Evolutionary conservation across 1,140 invertebrate species (phyloP).

Genomic region (Chlorops oryzae): DNA sequence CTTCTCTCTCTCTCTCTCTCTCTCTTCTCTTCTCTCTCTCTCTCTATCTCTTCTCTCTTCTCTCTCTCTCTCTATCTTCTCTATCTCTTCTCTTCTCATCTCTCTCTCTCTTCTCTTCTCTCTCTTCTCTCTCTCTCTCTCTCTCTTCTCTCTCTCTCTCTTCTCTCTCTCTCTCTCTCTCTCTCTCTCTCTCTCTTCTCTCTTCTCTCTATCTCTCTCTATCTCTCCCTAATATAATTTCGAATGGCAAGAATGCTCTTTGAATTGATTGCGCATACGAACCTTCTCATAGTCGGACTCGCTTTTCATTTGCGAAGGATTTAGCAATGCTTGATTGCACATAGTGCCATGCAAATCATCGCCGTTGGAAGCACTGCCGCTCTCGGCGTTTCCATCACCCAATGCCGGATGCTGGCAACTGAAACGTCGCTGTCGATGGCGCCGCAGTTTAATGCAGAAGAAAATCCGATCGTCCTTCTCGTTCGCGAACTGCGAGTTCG

Average conservation of each 20-base stretch:
- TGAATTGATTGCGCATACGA: constrained; percentile 13
- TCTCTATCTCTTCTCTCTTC: neutral
- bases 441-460: constrained; percentile 43
- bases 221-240: neutral
- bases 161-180: neutral
- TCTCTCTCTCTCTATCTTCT: neutral
- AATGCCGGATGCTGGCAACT: constrained; percentile 31
- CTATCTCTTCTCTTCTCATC: neutral
- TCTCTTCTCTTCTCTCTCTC: neutral
- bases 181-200: neutral
- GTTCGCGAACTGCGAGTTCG: neutral
- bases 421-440: constrained; percentile 37
- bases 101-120: neutral
- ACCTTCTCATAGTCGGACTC: constrained; percentile 47
- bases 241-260: too few species aligned
- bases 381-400: constrained; percentile 28
- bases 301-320: constrained; percentile 40
- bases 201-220: neutral
- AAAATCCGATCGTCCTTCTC: constrained; percentile 40
- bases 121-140: neutral
- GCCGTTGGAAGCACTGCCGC: constrained; percentile 28
- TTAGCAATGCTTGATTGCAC: constrained; percentile 42
- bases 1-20: neutral
- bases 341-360: constrained; percentile 22
- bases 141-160: neutral